Evolutionary conservation across 92 coral and sea anemone genomes (phyloP), one percentile per base, ranked within the genome.

Genomic region (Meandrina meandrites): DNA sequence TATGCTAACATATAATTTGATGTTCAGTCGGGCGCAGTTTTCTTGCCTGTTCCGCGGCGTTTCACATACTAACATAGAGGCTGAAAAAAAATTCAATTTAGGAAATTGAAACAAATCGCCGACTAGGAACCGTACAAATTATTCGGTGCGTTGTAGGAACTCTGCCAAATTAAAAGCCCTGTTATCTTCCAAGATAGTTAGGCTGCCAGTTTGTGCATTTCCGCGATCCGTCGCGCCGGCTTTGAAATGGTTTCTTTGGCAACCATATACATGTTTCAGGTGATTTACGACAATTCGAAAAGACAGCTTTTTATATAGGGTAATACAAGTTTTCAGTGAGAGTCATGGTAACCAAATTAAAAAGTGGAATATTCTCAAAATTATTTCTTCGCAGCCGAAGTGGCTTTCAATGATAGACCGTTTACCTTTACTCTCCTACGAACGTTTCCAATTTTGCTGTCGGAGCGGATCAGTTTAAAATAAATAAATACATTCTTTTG

Each of bases 1-100:
- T 76, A 76, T 79, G 76, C 84, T 17, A 79, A 51, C 50, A 40
- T 42, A 51, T 17, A 24, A 40, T 40, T 66, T 67, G 19, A 66
- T 27, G 28, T 76, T 48, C 53, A 48, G 9, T 14, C n/a, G n/a
- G 15, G 64, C 81, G 35, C 31, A 32, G 24, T 35, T 71, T 34
- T 19, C 31, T 66, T 13, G 34, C 71, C 17, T 22, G 18, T 66
- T 66, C n/a, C n/a, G n/a, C n/a, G n/a, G n/a, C 17, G 31, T 10
- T 66, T 30, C 34, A 28, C 28, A 12, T 4, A 28, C 17, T 27
- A 35, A 12, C 34, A 66, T n/a, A 11, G 34, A 27, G 30, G 14
- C 32, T 8, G 71, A 12, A 54, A 27, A 16, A 16, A n/a, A 24
- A 45, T 40, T 45, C 34, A 16, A 28, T 21, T 3, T 22, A 36